Base-by-base conservation (phyloP, 2,888 invertebrate species). In the Nineta flava region DNA sequence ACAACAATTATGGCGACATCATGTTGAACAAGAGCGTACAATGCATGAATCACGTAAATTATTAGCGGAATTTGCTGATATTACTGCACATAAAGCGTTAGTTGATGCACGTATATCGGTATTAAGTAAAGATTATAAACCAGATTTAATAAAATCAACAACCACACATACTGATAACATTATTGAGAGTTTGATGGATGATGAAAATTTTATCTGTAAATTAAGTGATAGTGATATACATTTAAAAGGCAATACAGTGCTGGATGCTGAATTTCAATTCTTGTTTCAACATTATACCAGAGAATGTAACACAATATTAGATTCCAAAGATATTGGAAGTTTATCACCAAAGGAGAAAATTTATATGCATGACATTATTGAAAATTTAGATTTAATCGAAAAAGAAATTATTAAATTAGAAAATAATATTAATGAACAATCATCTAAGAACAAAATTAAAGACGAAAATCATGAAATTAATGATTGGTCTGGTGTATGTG, bases 81-180 rank as follows among this genome's bases (percentile, higher is more conserved):
- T 83, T 49, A 70, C 82, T 46, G 82, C 83, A 31, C 83, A 83
- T 57, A 83, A 83, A 63, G 81, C 83, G 40, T 67, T 87, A 51
- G 77, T 87, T 49, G 84, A 87, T 66, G 83, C 86, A 49, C 75
- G 84, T 58, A 79, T 86, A 57, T 74, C 76, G 46, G 79, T 84
- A 47, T 69, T 84, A 46, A 76, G 75, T 56, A 77, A 77, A 51
- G 75, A 75, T 48, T 70, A 71, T 58, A 46, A 51, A 47, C 41
- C 12, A 35, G 51, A 51, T 19, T 35, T 41, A 46, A 16, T 44
- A 9, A 41, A 16, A 6, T 21, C 43, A 5, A 45, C 45, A 26
- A 13, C 13, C 15, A 32, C n/a, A 3, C 21, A 34, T 10, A 9
- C 15, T 3, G 35, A 47, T n/a, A 12, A 34, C 12, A 6, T 21